phyloP scores from a whole-genome alignment of 2,888 invertebrate species.

The Orthosia gracilis region DNA sequence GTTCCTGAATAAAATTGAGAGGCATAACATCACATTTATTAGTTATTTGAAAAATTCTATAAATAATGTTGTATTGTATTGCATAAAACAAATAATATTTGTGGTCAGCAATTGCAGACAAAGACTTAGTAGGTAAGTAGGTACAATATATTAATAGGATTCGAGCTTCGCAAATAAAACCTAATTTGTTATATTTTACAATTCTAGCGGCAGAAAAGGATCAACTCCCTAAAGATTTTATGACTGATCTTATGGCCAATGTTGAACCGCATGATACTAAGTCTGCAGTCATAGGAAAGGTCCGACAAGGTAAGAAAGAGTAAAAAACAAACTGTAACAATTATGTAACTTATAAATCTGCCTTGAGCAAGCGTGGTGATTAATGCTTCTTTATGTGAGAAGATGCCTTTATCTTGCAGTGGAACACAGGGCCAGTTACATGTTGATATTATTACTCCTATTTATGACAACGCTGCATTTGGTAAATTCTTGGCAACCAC shows the following conservation, averaged over 20 bases:
- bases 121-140: not conserved
- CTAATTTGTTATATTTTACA: not conserved
- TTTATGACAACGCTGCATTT: too few relatives aligned
- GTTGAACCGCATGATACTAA: constrained; percentile 11
- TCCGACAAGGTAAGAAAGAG: constrained; percentile 16
- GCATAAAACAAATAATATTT: not conserved
- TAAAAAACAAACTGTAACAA: not conserved
- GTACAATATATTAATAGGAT: not conserved
- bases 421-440: too few relatives aligned
- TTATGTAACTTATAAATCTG: too few relatives aligned
- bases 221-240: constrained; percentile 20
- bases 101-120: not conserved
- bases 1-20: not conserved
- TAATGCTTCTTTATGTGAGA: too few relatives aligned
- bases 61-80: not conserved
- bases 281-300: constrained; percentile 1
- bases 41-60: not conserved
- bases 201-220: constrained; percentile 33
- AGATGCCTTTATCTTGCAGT: too few relatives aligned
- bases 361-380: too few relatives aligned
- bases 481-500: too few relatives aligned
- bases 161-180: not conserved
- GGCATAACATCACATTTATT: not conserved
- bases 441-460: too few relatives aligned
- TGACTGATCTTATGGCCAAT: constrained; percentile 24